Percentiles rank a stretch among this genome's conserved stretches.
These are phyloP conservation scores for Plumapathes pennacea DNA, from an alignment of 92 coral and sea anemone genomes.

Conservation along the genomic window DNA sequence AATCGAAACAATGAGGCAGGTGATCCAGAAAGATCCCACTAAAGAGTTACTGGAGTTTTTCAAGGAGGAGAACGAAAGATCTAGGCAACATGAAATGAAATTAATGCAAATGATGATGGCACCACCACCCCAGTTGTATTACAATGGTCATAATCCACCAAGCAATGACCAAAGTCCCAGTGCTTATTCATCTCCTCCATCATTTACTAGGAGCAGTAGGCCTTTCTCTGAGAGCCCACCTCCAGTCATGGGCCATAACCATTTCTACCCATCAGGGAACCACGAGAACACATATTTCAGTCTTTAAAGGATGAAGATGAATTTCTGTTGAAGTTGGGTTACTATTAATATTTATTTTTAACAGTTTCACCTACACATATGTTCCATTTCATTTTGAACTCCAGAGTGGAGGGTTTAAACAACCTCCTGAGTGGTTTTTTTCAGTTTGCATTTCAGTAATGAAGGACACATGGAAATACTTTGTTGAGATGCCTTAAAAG, in stretches of 20 bases:
- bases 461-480: no score
- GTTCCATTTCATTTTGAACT: no score
- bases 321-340: conserved; percentile 24
- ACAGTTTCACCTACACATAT: no score
- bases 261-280: conserved; percentile 21
- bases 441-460: no score
- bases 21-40: conserved; percentile 25
- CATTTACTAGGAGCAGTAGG: conserved; percentile 28
- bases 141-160: conserved; percentile 28
- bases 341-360: no score
- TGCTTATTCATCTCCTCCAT: conserved; percentile 17
- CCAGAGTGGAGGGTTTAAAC: no score
- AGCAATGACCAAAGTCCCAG: conserved; percentile 29
- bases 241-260: conserved; percentile 13
- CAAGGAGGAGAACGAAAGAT: conserved; percentile 24
- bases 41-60: conserved; percentile 33
- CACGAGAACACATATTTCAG: conserved; percentile 27
- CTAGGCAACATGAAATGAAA: conserved; percentile 28
- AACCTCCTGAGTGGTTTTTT: no score
- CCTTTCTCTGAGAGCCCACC: conserved; percentile 26
- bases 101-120: conserved; percentile 39
- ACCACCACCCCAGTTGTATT: conserved; percentile 22
- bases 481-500: no score
- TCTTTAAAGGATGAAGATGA: conserved; percentile 25
- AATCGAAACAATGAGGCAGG: conserved; percentile 10